Conservation (phyloP, 1,140 invertebrate species). For the Melanaphis sacchari region DNA sequence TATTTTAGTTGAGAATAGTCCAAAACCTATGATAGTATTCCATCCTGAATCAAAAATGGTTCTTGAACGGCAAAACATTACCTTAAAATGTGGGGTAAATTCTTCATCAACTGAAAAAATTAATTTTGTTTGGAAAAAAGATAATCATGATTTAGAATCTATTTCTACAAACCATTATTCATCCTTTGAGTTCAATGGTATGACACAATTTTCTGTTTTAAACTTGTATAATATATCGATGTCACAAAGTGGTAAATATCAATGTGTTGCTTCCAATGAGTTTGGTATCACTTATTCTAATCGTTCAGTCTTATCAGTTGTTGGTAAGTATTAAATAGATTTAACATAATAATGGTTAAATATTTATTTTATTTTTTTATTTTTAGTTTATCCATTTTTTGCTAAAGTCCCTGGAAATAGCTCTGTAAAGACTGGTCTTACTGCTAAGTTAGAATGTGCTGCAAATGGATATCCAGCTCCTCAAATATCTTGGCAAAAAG, state of each 20-base stretch:
- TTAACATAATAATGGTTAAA: background rate
- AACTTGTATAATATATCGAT: slow-evolving; percentile 76
- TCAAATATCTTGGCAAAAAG: slow-evolving; percentile 91
- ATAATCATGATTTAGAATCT: slow-evolving; percentile 76
- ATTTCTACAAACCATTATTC: slow-evolving; percentile 35
- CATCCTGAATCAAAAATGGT: slow-evolving; percentile 82
- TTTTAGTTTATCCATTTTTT: slow-evolving; percentile 84
- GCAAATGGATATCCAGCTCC: slow-evolving; percentile 87
- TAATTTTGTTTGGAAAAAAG: slow-evolving; percentile 87
- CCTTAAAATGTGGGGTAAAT: slow-evolving; percentile 80
- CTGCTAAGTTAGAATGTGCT: slow-evolving; percentile 89
- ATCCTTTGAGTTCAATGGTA: background rate
- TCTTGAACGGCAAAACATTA: slow-evolving; percentile 84
- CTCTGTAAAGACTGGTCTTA: slow-evolving; percentile 82
- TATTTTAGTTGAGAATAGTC: slow-evolving; percentile 71
- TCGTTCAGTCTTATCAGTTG: slow-evolving; percentile 84
- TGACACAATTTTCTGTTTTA: slow-evolving; percentile 52
- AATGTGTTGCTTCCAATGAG: slow-evolving; percentile 89
- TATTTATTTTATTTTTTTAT: slow-evolving; percentile 60
- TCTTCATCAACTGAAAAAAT: slow-evolving; percentile 71
- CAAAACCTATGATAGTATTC: slow-evolving; percentile 83
- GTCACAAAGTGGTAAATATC: slow-evolving; percentile 84
- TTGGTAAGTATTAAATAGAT: slow-evolving; percentile 68
- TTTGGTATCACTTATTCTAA: slow-evolving; percentile 90
- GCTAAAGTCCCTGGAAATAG: slow-evolving; percentile 84